Evolutionary conservation across 2,888 invertebrate genomes (phyloP).

Genomic region (Plutella xylostella): DNA sequence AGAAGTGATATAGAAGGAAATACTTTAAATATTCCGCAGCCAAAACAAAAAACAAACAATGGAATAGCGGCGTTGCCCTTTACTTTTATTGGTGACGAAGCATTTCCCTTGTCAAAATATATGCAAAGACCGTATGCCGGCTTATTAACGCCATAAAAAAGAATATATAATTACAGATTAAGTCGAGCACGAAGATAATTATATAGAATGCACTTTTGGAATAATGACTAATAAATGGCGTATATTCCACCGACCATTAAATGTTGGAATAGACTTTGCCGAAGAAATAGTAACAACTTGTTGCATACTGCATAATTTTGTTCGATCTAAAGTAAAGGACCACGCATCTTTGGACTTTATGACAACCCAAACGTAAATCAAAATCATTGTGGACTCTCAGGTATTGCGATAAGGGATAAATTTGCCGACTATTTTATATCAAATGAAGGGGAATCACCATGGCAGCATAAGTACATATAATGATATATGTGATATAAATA

Average conservation of each 20-base stretch:
- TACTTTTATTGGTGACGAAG: constrained; percentile 19
- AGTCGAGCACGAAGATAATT: constrained; percentile 23
- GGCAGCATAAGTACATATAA: no score
- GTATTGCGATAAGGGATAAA: no score
- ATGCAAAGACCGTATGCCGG: background rate
- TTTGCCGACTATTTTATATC: no score
- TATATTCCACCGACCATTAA: constrained; percentile 22
- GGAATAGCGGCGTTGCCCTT: constrained; percentile 9
- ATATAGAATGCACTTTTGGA: constrained; percentile 28
- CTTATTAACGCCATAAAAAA: constrained; percentile 13
- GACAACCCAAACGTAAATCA: no score
- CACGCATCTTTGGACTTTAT: no score
- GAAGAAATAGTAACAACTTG: background rate
- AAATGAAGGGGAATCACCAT: no score
- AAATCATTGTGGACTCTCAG: no score
- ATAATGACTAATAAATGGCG: constrained; percentile 27
- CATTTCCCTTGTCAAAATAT: constrained; percentile 14
- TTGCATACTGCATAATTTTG: background rate
- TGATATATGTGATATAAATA: no score
- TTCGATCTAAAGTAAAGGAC: no score
- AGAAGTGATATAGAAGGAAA: constrained; percentile 7
- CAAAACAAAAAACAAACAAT: constrained; percentile 11
- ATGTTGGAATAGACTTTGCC: constrained; percentile 9
- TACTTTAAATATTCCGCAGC: constrained; percentile 11
- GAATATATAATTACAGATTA: constrained; percentile 25